Conservation (phyloP, 2,888 invertebrate genomes). For the Troides aeacus region DNA sequence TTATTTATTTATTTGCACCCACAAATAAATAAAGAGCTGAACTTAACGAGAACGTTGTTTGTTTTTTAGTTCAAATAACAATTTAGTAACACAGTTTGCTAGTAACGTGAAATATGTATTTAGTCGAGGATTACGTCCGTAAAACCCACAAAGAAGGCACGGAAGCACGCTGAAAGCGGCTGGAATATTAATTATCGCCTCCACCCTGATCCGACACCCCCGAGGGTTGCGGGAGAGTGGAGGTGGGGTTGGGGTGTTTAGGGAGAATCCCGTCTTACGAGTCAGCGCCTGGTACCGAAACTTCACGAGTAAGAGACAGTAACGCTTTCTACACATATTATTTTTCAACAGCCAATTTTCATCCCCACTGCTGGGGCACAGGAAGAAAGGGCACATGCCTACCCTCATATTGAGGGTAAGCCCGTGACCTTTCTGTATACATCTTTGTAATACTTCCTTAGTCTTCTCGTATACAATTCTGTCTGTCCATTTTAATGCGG, state of each 20-base stretch:
- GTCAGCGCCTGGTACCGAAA: conserved; percentile 65
- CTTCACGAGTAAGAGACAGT: conserved; percentile 42
- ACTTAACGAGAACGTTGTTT: too few relatives aligned
- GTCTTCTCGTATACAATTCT: too few relatives aligned
- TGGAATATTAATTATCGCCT: conserved; percentile 62
- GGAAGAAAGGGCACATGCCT: too few relatives aligned
- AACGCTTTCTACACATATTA: background rate
- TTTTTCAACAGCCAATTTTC: too few relatives aligned
- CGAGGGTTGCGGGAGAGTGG: conserved; percentile 28
- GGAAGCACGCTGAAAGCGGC: conserved; percentile 42
- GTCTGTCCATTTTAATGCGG: too few relatives aligned
- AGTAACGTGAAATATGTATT: conserved; percentile 23
- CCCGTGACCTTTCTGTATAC: too few relatives aligned
- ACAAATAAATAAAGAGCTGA: too few relatives aligned
- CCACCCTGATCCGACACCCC: conserved; percentile 34
- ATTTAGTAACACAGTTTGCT: background rate
- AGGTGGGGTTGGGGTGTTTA: conserved; percentile 21
- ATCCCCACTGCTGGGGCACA: too few relatives aligned
- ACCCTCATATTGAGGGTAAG: too few relatives aligned
- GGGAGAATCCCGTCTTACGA: conserved; percentile 42
- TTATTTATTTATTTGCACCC: too few relatives aligned
- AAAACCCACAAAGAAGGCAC: conserved; percentile 43
- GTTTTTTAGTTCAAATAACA: background rate
- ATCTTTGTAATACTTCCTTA: too few relatives aligned
- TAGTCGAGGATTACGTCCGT: conserved; percentile 33